Conservation (phyloP, 64 coral and sea anemone genomes). For the Stylophora pistillata region DNA sequence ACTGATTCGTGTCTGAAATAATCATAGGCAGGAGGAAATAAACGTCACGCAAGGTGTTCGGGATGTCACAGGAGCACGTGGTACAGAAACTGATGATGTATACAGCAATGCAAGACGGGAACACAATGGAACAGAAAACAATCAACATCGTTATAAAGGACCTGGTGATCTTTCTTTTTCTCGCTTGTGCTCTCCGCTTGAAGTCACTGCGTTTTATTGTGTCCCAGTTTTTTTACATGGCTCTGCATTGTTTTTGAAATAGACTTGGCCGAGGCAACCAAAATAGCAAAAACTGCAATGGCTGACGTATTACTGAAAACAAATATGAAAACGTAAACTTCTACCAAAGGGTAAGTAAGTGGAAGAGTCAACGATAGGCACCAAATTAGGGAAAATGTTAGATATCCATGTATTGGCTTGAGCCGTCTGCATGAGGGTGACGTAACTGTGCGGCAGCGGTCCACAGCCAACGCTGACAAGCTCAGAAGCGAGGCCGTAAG, state of each 20-base stretch:
- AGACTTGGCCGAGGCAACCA: conserved; percentile 27
- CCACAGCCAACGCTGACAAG: conserved; percentile 32
- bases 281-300: conserved; percentile 31
- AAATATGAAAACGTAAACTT: conserved; percentile 44
- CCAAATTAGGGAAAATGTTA: conserved; percentile 50
- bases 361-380: conserved; percentile 15
- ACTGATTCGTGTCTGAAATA: conserved; percentile 50
- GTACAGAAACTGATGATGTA: conserved; percentile 59
- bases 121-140: conserved; percentile 16
- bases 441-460: conserved; percentile 44
- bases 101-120: conserved; percentile 63
- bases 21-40: conserved; percentile 43
- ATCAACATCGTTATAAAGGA: conserved; percentile 51
- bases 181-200: neutral
- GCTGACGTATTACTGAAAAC: conserved; percentile 56
- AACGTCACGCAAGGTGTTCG: conserved; percentile 52
- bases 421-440: conserved; percentile 26
- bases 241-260: conserved; percentile 49
- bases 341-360: conserved; percentile 26
- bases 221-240: conserved; percentile 1
- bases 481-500: conserved; percentile 39
- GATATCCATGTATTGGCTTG: conserved; percentile 1
- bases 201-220: neutral
- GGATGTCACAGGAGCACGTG: conserved; percentile 49
- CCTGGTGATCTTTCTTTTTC: conserved; percentile 48